Conservation (phyloP, 2,113 vertebrate species). For the Chionodraco myersi region DNA sequence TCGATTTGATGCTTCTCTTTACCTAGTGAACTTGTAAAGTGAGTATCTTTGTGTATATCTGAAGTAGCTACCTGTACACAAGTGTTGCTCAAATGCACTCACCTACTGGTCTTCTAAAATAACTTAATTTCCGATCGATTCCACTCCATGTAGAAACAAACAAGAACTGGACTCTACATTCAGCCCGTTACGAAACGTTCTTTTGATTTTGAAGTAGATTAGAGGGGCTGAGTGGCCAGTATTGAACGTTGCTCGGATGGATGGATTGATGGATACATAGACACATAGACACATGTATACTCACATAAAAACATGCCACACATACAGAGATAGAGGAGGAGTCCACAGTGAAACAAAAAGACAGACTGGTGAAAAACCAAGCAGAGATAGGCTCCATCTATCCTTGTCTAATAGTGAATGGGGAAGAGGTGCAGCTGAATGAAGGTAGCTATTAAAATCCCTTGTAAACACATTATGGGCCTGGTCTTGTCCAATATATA, state of each 20-base stretch:
- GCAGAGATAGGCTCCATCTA: conserved; percentile 46
- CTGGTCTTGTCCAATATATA: conserved; percentile 55
- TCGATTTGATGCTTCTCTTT: too few relatives aligned
- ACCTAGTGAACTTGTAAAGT: too few relatives aligned
- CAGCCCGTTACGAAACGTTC: too few relatives aligned
- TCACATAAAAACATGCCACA: background rate
- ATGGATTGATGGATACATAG: too few relatives aligned
- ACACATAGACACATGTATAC: background rate
- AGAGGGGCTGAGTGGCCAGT: too few relatives aligned
- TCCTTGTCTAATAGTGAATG: conserved; percentile 47
- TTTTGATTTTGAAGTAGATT: too few relatives aligned
- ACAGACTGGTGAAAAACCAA: conserved; percentile 30
- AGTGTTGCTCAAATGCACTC: background rate
- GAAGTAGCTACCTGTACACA: background rate
- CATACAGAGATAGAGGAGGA: background rate
- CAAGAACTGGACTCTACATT: too few relatives aligned
- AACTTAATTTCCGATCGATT: background rate
- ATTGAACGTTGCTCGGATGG: too few relatives aligned
- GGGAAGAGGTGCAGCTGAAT: conserved; percentile 45
- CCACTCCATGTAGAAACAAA: background rate
- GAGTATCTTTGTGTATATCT: too few relatives aligned
- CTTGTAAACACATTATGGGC: conserved; percentile 69
- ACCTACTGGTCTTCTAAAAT: background rate
- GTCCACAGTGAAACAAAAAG: conserved; percentile 9
- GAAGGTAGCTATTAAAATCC: conserved; percentile 52